A percentile compares a stretch with the other conserved stretches of the same genome.
phyloP scores from a whole-genome alignment of 92 coral and sea anemone genomes.

The Umimayanthus chanpuru region DNA sequence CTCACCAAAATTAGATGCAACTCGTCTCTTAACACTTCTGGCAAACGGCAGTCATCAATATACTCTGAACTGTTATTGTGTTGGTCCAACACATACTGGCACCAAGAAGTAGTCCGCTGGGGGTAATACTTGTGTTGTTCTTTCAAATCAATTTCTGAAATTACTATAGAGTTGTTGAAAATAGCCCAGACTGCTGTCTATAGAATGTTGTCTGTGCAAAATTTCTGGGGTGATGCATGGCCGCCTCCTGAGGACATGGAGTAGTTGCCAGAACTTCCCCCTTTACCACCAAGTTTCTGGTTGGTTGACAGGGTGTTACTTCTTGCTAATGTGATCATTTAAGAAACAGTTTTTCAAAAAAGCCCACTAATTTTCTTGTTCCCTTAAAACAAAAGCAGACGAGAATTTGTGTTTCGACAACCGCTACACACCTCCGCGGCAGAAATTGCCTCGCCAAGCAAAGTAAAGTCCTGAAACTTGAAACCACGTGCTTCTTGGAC shows the following conservation, averaged over 20 bases:
- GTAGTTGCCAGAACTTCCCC: constrained; percentile 19
- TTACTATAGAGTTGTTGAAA: constrained; percentile 40
- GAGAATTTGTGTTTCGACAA: constrained; percentile 7
- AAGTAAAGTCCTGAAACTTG: constrained; percentile 1
- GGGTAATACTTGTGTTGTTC: constrained; percentile 59
- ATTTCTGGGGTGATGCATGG: constrained; percentile 2
- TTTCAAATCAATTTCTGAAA: constrained; percentile 29
- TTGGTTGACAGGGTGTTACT: constrained; percentile 26
- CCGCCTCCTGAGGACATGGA: constrained; percentile 24
- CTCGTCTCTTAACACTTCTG: constrained; percentile 49
- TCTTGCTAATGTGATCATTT: constrained; percentile 9
- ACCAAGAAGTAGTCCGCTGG: constrained; percentile 48
- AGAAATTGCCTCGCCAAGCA: neutral
- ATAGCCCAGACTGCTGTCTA: constrained; percentile 40
- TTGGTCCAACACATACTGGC: constrained; percentile 64
- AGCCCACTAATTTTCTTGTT: neutral
- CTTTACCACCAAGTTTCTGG: constrained; percentile 21
- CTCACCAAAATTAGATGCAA: constrained; percentile 45
- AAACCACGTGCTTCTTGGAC: constrained; percentile 10
- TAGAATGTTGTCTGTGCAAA: constrained; percentile 9
- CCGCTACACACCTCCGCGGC: constrained; percentile 13
- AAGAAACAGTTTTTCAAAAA: neutral
- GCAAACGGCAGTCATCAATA: constrained; percentile 42
- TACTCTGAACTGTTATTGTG: constrained; percentile 24
- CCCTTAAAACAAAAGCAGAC: constrained; percentile 8